Base-by-base conservation (phyloP, 1,140 invertebrate species). In the Piezodorus guildinii region DNA sequence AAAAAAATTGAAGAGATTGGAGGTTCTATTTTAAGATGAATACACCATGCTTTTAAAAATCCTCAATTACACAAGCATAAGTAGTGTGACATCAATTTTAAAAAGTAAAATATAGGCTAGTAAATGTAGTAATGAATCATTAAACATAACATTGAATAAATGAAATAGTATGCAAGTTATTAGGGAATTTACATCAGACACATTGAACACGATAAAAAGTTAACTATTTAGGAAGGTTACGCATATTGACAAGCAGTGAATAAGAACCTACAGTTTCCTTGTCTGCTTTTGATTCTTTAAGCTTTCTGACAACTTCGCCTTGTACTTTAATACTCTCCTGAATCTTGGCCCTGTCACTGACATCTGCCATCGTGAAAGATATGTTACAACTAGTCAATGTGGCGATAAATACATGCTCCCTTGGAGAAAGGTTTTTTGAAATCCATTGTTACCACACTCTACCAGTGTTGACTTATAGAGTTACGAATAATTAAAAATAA, bases 271-370 rank as follows among this genome's bases (percentile, higher is more conserved):
- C 86, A 82, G 83, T 82, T 68, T 81, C 79, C 74, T 78, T 82
- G 39, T 83, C 81, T 72, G 87, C 87, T 75, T 91, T 90, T 15
- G 83, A 80, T 67, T 83, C 77, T 78, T 93, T 93, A 63, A 92
- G 76, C 76, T 86, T 84, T 72, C 89, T 77, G 12, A 93, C 89
- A 67, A 89, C 70, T 74, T 91, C 86, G 64, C 87, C 84, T 77
- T 92, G 90, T 69, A 80, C 74, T 77, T 88, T 88, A 66, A 92
- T 88, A 77, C 82, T 77, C 72, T 84, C 63, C 30, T 65, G 61
- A 27, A 69, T 44, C 54, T 65, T 63, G 19, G 17, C 62, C 15
- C 21, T 56, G 9, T 56, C 5, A 45, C 65, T 68, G 23, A 19
- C 16, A 44, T 68, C 67, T 30, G 34, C 43, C 67, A 68, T 68